phyloP scores from a whole-genome alignment of 1,140 invertebrate species.

The Tetranychus urticae region DNA sequence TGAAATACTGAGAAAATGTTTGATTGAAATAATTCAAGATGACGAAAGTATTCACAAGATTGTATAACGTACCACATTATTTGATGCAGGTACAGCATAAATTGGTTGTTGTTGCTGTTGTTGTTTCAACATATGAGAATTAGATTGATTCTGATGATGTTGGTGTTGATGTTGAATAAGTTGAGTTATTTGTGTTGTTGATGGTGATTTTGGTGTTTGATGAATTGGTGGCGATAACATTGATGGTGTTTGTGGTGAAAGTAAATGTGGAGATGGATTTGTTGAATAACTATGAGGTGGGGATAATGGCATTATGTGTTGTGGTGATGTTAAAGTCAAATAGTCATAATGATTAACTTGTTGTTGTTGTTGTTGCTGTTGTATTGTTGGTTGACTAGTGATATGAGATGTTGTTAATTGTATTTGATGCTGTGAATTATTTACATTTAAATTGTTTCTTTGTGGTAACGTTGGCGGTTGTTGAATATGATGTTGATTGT shows the following conservation, averaged over 20 bases:
- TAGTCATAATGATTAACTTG: background rate
- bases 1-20: no score
- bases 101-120: background rate
- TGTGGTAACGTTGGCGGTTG: background rate
- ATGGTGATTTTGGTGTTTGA: background rate
- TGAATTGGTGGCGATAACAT: background rate
- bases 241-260: background rate
- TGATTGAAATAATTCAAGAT: no score
- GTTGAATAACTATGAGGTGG: background rate
- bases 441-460: background rate
- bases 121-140: background rate
- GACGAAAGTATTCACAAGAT: no score
- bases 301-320: background rate
- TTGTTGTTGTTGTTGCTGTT: background rate
- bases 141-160: background rate
- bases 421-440: no score
- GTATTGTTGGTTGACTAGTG: background rate
- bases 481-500: background rate
- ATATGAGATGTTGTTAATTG: no score
- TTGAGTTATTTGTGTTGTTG: background rate
- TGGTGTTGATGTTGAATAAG: background rate
- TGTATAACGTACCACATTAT: no score
- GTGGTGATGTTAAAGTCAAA: background rate
- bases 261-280: background rate
- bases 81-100: no score